Conservation (phyloP, 2,888 invertebrate genomes). For the Dysmachus trigonus region DNA sequence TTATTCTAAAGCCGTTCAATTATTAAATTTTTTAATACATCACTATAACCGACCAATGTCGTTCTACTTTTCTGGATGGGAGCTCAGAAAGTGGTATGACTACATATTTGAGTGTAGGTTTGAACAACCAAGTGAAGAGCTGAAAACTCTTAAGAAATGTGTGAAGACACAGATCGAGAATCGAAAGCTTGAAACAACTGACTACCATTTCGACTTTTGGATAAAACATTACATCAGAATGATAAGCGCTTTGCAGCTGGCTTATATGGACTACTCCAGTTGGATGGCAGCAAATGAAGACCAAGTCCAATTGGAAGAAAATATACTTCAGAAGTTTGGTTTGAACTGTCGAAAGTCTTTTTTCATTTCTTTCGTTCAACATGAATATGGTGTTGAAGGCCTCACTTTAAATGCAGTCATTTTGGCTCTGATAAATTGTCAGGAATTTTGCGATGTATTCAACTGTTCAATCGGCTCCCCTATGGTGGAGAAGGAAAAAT, state of each 20-base stretch:
- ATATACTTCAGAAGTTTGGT: neutral
- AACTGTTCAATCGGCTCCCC: neutral
- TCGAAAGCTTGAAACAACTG: neutral
- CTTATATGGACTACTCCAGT: neutral
- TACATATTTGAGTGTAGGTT: neutral
- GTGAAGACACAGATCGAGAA: neutral
- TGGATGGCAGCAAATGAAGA: neutral
- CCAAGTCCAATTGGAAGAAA: neutral
- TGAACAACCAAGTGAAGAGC: neutral
- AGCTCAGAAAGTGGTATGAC: neutral
- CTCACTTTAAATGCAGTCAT: neutral
- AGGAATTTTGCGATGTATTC: neutral
- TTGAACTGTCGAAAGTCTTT: neutral
- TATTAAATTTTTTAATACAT: neutral
- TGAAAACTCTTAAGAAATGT: neutral
- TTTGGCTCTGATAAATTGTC: neutral
- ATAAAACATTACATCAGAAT: neutral
- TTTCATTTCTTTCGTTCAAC: constrained; percentile 6
- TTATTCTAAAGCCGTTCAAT: neutral
- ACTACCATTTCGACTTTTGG: neutral
- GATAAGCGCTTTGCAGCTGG: neutral
- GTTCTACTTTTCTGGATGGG: constrained; percentile 16
- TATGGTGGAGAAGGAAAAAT: neutral
- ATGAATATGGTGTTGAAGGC: neutral
- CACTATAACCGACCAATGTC: neutral